A percentile compares a stretch with the other conserved stretches of the same genome.
phyloP scores from a whole-genome alignment of 2,888 invertebrate species.

The Callyntrura sp. region DNA sequence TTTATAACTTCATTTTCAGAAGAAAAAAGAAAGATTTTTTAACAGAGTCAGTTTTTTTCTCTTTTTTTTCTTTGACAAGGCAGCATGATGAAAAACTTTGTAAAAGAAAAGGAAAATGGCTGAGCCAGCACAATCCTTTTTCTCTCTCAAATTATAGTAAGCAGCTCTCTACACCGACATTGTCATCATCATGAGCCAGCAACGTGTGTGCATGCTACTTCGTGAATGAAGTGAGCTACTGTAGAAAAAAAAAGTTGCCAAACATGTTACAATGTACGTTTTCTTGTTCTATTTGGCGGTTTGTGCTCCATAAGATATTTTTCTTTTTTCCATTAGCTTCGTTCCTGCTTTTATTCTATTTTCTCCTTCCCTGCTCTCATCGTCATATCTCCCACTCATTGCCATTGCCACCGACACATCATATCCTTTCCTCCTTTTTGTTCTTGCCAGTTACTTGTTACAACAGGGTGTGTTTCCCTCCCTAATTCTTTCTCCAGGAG shows the following conservation, averaged over 20 bases:
- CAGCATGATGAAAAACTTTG: conserved; percentile 42
- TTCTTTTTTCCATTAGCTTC: conserved; percentile 62
- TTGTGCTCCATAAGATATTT: background rate
- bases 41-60: conserved; percentile 1
- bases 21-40: conserved; percentile 28
- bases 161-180: background rate
- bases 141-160: background rate
- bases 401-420: no score
- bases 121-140: conserved; percentile 32
- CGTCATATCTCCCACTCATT: no score
- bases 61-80: conserved; percentile 12
- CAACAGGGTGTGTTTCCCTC: no score
- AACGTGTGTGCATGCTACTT: background rate
- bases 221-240: background rate
- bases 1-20: conserved; percentile 47
- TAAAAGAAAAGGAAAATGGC: conserved; percentile 33
- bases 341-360: background rate
- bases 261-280: conserved; percentile 14
- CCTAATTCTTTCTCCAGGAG: conserved; percentile 27
- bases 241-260: conserved; percentile 10
- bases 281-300: background rate
- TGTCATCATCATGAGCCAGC: background rate
- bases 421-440: background rate
- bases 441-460: no score
- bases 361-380: conserved; percentile 5